A percentile compares a stretch with the other conserved stretches of the same genome.
phyloP scores from a whole-genome alignment of 2,113 vertebrate species.

The Mirounga angustirostris region DNA sequence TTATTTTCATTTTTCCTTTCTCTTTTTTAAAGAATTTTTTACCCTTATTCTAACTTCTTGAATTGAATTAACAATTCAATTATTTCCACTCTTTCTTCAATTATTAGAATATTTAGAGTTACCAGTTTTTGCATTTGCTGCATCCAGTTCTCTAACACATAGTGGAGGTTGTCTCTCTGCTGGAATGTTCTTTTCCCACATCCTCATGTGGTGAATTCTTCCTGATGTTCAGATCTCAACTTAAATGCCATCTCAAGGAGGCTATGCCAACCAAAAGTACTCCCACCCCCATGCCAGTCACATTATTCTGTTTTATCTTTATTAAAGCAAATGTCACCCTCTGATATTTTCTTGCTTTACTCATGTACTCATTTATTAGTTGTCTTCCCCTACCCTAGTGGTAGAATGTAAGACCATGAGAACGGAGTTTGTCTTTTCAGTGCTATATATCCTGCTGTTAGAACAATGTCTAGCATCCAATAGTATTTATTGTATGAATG shows the following conservation, averaged over 20 bases:
- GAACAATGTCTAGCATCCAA: not conserved
- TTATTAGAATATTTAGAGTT: not conserved
- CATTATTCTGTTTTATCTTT: not conserved
- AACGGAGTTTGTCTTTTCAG: not conserved
- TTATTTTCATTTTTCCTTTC: not conserved
- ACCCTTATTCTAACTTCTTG: not conserved
- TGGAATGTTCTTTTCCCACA: not conserved
- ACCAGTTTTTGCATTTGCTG: not conserved
- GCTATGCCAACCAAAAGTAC: not conserved
- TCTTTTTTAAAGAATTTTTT: not conserved
- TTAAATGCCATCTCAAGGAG: not conserved
- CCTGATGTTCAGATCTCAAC: not conserved
- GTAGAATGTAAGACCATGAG: not conserved
- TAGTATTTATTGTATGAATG: not conserved
- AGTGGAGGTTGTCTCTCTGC: not conserved
- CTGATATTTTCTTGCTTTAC: not conserved
- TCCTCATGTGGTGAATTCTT: not conserved
- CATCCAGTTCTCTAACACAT: not conserved
- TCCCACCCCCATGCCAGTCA: not conserved
- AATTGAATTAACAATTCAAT: not conserved
- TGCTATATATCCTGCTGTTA: not conserved
- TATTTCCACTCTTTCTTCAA: slow-evolving; percentile 13
- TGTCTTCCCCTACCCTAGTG: not conserved
- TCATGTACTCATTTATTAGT: not conserved
- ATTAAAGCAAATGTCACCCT: not conserved